A percentile compares a stretch with the other conserved stretches of the same genome.
These are phyloP conservation scores for Cryptocheilus praepositus DNA, from an alignment of 2,888 invertebrate species.

Conservation along the genomic window DNA sequence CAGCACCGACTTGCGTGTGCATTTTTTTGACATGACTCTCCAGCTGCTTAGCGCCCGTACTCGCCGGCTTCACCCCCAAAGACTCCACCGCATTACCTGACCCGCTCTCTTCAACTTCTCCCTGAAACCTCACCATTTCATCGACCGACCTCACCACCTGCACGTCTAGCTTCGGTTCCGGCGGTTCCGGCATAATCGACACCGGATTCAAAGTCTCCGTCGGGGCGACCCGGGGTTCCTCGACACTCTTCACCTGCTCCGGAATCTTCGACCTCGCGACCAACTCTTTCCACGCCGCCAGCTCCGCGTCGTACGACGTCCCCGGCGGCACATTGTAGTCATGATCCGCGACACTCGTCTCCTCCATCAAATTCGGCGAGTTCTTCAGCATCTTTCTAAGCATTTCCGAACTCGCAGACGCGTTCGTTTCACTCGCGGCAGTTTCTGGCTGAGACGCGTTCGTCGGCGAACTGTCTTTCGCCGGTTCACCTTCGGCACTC, in stretches of 20 bases:
- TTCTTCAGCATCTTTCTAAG: slow-evolving; percentile 12
- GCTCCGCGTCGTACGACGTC: slow-evolving; percentile 39
- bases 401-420: neutral
- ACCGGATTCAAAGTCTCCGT: slow-evolving; percentile 9
- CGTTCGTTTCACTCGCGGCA: too few species aligned
- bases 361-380: slow-evolving; percentile 5
- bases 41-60: too few species aligned
- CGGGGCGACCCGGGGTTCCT: neutral
- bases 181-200: slow-evolving; percentile 62
- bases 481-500: slow-evolving; percentile 23
- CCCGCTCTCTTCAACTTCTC: too few species aligned
- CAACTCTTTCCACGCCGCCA: slow-evolving; percentile 58
- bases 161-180: slow-evolving; percentile 53
- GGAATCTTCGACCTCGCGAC: slow-evolving; percentile 44
- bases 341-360: slow-evolving; percentile 24
- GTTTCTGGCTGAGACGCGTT: too few species aligned
- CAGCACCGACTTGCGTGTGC: too few species aligned
- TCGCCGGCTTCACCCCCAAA: neutral
- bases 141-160: slow-evolving; percentile 39
- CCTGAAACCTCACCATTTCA: neutral
- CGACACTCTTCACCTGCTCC: neutral
- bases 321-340: slow-evolving; percentile 49
- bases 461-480: slow-evolving; percentile 11
- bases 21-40: too few species aligned
- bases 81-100: too few species aligned